phyloP scores from a whole-genome alignment of 2,113 vertebrate genomes.

The Pluvianellus socialis region DNA sequence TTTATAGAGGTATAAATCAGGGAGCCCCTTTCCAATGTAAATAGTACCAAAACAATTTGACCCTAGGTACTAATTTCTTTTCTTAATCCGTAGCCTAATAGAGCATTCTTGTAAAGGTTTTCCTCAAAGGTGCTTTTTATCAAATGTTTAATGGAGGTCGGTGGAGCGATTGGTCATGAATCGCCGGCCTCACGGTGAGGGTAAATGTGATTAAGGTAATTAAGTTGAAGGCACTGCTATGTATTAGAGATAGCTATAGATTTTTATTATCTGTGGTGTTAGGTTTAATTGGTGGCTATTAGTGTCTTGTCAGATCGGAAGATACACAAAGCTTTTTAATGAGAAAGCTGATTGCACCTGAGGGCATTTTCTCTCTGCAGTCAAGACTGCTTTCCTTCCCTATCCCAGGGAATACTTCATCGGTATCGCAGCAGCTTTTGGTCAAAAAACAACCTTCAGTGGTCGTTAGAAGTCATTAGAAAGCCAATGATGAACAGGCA shows the following conservation, averaged over 20 bases:
- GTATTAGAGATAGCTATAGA: background rate
- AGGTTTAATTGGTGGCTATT: background rate
- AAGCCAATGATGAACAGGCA: background rate
- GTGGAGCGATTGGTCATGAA: background rate
- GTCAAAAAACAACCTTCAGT: background rate
- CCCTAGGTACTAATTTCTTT: conserved; percentile 2
- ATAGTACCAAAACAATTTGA: background rate
- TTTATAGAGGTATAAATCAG: background rate
- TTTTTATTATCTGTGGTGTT: background rate
- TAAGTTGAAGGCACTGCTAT: background rate
- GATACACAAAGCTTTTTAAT: background rate
- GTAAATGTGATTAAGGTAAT: conserved; percentile 8
- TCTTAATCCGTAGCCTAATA: background rate
- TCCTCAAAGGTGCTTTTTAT: background rate
- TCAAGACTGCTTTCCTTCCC: background rate
- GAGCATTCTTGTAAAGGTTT: background rate
- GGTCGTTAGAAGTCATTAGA: background rate
- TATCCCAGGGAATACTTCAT: background rate
- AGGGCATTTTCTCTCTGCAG: background rate
- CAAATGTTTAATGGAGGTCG: background rate
- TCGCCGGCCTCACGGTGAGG: background rate
- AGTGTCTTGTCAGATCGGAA: background rate
- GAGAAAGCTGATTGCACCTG: background rate
- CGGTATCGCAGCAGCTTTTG: background rate
- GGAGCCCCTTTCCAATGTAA: background rate